Evolutionary conservation across 2,888 invertebrate genomes (phyloP), one percentile per base, ranked within the genome.

Genomic region (Caenorhabditis becei): DNA sequence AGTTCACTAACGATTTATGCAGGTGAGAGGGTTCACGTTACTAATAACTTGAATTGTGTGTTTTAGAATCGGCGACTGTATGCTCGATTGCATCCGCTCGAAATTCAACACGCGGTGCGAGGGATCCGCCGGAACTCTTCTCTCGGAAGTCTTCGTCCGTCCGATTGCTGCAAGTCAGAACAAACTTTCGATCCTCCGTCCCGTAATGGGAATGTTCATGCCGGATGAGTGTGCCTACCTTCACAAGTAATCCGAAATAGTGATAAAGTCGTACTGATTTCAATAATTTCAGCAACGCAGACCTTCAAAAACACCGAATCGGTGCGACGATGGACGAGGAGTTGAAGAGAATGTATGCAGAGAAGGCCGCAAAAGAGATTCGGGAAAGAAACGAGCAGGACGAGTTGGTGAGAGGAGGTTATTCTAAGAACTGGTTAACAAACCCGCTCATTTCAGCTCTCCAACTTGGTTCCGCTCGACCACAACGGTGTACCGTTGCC

Each of bases 31-130:
- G 41, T 14, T 41, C 2, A 41, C 3, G 41, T 41, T 11, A 10
- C 41, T 41, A 20, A 44, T 41, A 58, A 26, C 20, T 8, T 24
- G 26, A 14, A n/a, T 24, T 37, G 10, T 24, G 11, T n/a, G n/a
- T 53, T 62, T 18, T 44, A 86, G 88, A 54, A 66, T 87, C 18
- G 83, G 83, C 11, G 83, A 85, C 24, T 88, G 88, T 53, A 77
- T 88, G 54, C 72, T 88, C 7, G 81, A 79, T 28, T 88, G 88
- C 72, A 79, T 83, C 41, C 77, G 83, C 0, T 72, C 84, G 20
- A 87, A 86, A 70, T 81, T 88, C 80, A 86, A 88, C 63, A 75
- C 83, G 18, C 69, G 83, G n/a, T 88, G 88, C 51, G 85, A 88
- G 35, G 88, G 87, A 24, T 77, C 80, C 1, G 88, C 84, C n/a